Conservation (phyloP, 2,888 invertebrate genomes). For the Lamellibrachia satsuma region DNA sequence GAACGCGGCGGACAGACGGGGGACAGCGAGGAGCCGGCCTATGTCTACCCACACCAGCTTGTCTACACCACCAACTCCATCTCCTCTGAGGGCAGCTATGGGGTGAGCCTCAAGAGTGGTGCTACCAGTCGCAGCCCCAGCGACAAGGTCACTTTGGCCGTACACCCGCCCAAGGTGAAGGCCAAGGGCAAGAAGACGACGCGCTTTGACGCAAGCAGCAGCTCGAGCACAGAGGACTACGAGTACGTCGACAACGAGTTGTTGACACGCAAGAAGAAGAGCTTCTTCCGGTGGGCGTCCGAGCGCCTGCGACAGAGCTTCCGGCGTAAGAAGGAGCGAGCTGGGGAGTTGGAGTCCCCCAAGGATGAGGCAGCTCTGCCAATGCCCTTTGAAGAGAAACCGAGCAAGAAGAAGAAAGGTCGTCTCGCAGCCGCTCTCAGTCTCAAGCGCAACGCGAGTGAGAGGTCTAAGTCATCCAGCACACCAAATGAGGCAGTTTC, state of each 20-base stretch:
- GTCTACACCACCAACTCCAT: slow-evolving; percentile 31
- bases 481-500: background rate
- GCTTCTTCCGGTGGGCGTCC: slow-evolving; percentile 40
- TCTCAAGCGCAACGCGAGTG: slow-evolving; percentile 14
- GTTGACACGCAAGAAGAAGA: slow-evolving; percentile 42
- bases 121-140: slow-evolving; percentile 20
- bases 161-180: slow-evolving; percentile 27
- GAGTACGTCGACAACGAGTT: slow-evolving; percentile 41
- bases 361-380: slow-evolving; percentile 30
- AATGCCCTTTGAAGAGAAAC: slow-evolving; percentile 26
- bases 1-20: background rate
- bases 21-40: slow-evolving; percentile 21
- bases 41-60: slow-evolving; percentile 22
- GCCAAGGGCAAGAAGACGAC: slow-evolving; percentile 18
- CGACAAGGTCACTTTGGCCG: slow-evolving; percentile 8
- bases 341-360: slow-evolving; percentile 19
- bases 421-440: background rate
- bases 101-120: slow-evolving; percentile 25
- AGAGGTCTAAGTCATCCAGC: slow-evolving; percentile 22
- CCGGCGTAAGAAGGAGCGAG: slow-evolving; percentile 28
- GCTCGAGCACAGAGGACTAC: slow-evolving; percentile 43
- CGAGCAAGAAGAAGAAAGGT: slow-evolving; percentile 26
- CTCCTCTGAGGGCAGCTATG: slow-evolving; percentile 32
- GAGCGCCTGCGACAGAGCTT: slow-evolving; percentile 44
- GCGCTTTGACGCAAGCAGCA: slow-evolving; percentile 26